phyloP scores from a whole-genome alignment of 2,888 invertebrate species.

The Tetanocera ferruginea region DNA sequence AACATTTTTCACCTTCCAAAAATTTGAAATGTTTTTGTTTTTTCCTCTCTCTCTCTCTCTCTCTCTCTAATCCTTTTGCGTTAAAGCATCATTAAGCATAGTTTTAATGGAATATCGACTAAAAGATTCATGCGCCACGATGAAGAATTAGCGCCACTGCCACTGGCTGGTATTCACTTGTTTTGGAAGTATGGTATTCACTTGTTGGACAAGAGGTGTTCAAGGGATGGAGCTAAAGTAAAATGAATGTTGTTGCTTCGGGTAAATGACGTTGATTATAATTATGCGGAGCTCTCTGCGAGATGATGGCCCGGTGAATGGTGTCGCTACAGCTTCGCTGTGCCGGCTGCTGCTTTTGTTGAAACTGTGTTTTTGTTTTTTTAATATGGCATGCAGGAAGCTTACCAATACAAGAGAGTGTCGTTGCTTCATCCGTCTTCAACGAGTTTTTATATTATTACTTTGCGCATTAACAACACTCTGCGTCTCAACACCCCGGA shows the following conservation, averaged over 20 bases:
- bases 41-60: too few relatives aligned
- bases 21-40: neutral
- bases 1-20: neutral
- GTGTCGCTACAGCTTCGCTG: neutral
- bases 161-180: neutral
- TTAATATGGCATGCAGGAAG: constrained; percentile 7
- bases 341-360: constrained; percentile 45
- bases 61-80: neutral
- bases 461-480: constrained; percentile 62
- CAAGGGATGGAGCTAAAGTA: constrained; percentile 44
- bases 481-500: constrained; percentile 25
- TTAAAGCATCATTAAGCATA: constrained; percentile 4
- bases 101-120: neutral
- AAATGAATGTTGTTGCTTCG: constrained; percentile 42
- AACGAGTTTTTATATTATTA: constrained; percentile 60
- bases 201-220: neutral
- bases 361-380: constrained; percentile 37
- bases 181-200: neutral
- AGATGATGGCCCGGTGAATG: constrained; percentile 8
- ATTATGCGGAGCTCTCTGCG: constrained; percentile 59
- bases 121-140: constrained; percentile 10
- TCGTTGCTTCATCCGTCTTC: constrained; percentile 40
- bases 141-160: neutral
- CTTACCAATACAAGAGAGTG: constrained; percentile 14
- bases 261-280: constrained; percentile 63